Evolutionary conservation across 2,888 invertebrate genomes (phyloP), one percentile per base, ranked within the genome.

Genomic region (Heterodera filipjevi): DNA sequence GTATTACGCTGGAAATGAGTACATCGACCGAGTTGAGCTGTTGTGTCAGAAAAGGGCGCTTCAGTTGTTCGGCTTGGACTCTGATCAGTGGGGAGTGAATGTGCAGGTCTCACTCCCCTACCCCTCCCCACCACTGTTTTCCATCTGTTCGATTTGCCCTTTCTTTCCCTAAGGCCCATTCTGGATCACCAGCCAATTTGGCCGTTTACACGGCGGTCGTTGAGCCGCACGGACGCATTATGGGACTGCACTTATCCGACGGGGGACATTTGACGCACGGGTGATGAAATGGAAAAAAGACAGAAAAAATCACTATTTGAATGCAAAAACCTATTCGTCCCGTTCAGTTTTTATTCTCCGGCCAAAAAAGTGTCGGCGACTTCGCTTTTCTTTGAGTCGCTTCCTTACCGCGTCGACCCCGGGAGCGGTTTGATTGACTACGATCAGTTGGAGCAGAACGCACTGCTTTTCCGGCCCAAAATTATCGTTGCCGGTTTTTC

Each of bases 1-100:
- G 89, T 98, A 98, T 90, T 98, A 99, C 90, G 98, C 97, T 82
- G 98, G 98, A 68, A 97, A 96, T 91, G 94, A 98, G 90, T 94
- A 92, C 88, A 95, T 99, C 84, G 98, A 98, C 91, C 92, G 96
- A 92, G 93, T 98, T 83, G 98, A 98, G 91, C 87, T 93, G 49
- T 90, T 98, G 77, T 94, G 95, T 77, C 96, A 96, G 90, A 93
- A 94, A 86, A 92, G 98, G 81, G 93, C 95, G 0, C 91, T 97
- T 66, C 80, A 88, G 78, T 93, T 95, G 1, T 98, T 93, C 90
- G 92, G 92, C 83, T 91, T 97, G 33, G 92, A 93, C 85, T 92
- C 94, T 0, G 94, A 93, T 78, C 92, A 95, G 90, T 98, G 98
- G 98, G 97, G 97, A 74, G 95, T 95, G 27, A 98, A 98, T 91